Evolutionary conservation across 2,113 vertebrate genomes (phyloP).

Genomic region (Siphamia tubifer): DNA sequence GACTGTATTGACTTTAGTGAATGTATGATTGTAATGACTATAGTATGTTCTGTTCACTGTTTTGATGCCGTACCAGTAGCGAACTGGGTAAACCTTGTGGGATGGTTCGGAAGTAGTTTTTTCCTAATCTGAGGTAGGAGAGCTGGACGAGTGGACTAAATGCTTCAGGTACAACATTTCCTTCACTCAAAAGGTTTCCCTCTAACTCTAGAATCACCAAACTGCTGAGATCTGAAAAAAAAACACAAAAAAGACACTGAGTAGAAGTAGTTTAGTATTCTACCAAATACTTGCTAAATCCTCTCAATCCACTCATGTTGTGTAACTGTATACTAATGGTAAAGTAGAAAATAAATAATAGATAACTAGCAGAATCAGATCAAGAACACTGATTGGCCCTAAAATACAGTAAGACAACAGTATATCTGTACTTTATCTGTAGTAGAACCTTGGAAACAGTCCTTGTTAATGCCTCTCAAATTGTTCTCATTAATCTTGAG

Average conservation of each 20-base stretch:
- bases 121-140: conserved; percentile 88
- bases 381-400: no score
- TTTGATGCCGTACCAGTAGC: conserved; percentile 82
- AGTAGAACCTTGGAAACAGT: conserved; percentile 82
- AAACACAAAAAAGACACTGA: background rate
- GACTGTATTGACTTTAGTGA: no score
- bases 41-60: background rate
- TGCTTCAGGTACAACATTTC: conserved; percentile 84
- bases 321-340: no score
- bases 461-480: conserved; percentile 81
- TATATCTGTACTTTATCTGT: background rate
- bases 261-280: no score
- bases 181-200: conserved; percentile 91
- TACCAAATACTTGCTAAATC: no score
- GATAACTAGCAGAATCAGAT: no score
- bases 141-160: conserved; percentile 85
- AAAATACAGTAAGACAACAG: no score
- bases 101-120: conserved; percentile 91
- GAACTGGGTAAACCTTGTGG: conserved; percentile 90
- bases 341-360: no score
- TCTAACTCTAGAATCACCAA: conserved; percentile 93
- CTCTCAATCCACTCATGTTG: no score
- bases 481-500: conserved; percentile 95
- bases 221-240: conserved; percentile 81
- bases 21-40: no score